phyloP scores from a whole-genome alignment of 2,797 vertebrate species.

The Gallinago nigripennis region DNA sequence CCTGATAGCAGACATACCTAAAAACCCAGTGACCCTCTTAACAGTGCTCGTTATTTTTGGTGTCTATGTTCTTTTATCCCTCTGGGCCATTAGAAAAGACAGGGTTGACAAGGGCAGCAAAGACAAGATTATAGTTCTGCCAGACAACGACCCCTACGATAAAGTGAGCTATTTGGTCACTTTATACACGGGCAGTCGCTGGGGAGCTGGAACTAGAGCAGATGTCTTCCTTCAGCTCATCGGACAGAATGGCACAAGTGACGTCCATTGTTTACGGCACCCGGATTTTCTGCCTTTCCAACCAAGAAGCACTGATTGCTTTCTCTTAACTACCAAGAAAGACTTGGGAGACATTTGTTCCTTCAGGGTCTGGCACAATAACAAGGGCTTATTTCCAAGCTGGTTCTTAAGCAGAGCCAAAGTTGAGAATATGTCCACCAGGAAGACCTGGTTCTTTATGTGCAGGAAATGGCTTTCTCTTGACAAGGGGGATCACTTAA shows the following conservation, averaged over 20 bases:
- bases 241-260: neutral
- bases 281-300: conserved; percentile 29
- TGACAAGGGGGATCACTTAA: neutral
- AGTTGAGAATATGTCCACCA: conserved; percentile 65
- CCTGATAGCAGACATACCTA: conserved; percentile 1
- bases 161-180: conserved; percentile 68
- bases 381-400: neutral
- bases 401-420: conserved; percentile 79
- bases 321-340: conserved; percentile 64
- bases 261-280: conserved; percentile 62
- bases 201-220: conserved; percentile 64
- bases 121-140: conserved; percentile 47
- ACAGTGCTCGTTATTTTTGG: conserved; percentile 51
- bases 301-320: conserved; percentile 58
- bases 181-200: conserved; percentile 74
- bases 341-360: conserved; percentile 70
- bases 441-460: conserved; percentile 72
- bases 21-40: conserved; percentile 65
- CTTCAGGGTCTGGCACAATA: conserved; percentile 73
- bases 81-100: conserved; percentile 70
- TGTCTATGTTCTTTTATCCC: conserved; percentile 26
- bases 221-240: conserved; percentile 72
- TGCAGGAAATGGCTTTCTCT: conserved; percentile 74
- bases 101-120: conserved; percentile 40
- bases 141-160: conserved; percentile 75